Evolutionary conservation across 2,888 invertebrate species (phyloP).

Genomic region (Pimpla rufipes): DNA sequence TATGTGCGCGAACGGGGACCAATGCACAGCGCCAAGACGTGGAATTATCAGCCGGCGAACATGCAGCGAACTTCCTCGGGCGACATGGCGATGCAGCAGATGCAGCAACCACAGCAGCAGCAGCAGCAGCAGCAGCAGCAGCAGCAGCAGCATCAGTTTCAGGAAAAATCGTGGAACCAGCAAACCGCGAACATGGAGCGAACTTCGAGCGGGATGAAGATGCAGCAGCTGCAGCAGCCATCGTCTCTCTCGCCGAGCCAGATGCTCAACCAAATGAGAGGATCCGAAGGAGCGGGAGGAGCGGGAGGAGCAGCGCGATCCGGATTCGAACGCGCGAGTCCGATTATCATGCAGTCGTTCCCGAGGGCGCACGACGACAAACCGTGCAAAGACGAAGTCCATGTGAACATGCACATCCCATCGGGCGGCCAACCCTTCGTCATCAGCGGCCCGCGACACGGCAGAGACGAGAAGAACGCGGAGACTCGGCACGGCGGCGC

Average conservation of each 20-base stretch:
- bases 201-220: background rate
- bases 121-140: background rate
- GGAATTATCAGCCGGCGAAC: background rate
- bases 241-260: slow-evolving; percentile 6
- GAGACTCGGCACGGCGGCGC: background rate
- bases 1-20: background rate
- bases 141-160: slow-evolving; percentile 1
- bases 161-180: background rate
- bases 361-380: slow-evolving; percentile 22
- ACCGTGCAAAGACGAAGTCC: slow-evolving; percentile 14
- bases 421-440: slow-evolving; percentile 34
- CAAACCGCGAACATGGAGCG: background rate
- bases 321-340: background rate
- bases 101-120: background rate
- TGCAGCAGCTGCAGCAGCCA: background rate
- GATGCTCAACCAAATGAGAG: slow-evolving; percentile 55
- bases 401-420: slow-evolving; percentile 46
- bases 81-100: background rate
- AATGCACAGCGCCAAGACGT: background rate
- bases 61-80: background rate
- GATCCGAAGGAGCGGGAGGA: background rate
- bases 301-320: background rate
- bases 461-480: background rate
- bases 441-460: background rate
- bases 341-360: slow-evolving; percentile 45